phyloP scores from a whole-genome alignment of 2,888 invertebrate genomes.

The Chrysolina haemoptera region DNA sequence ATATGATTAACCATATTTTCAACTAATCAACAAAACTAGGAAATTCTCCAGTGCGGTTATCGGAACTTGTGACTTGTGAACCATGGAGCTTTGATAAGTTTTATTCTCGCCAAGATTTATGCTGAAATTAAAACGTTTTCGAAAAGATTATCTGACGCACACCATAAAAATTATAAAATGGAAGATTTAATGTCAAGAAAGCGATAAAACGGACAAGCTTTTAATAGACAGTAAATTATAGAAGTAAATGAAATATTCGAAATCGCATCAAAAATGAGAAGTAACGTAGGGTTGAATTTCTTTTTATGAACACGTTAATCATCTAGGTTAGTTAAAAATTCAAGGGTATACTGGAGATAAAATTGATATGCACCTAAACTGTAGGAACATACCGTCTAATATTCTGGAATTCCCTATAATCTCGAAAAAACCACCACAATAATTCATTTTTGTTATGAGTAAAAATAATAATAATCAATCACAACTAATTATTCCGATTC shows the following conservation, averaged over 20 bases:
- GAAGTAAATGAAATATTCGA: slow-evolving; percentile 10
- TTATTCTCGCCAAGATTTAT: slow-evolving; percentile 46
- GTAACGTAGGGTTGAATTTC: not conserved
- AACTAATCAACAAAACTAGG: slow-evolving; percentile 14
- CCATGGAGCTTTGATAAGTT: slow-evolving; percentile 56
- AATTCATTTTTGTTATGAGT: too few relatives aligned
- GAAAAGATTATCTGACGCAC: not conserved
- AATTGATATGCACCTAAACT: too few relatives aligned
- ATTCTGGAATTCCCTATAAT: too few relatives aligned
- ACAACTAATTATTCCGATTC: too few relatives aligned
- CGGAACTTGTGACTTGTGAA: slow-evolving; percentile 63
- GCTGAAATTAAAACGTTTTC: slow-evolving; percentile 37
- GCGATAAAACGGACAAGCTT: slow-evolving; percentile 44
- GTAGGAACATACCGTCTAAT: too few relatives aligned
- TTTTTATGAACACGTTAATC: slow-evolving; percentile 2
- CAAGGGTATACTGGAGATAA: not conserved
- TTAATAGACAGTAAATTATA: slow-evolving; percentile 47
- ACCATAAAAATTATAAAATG: slow-evolving; percentile 39
- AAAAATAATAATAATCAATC: too few relatives aligned
- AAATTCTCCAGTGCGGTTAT: slow-evolving; percentile 39
- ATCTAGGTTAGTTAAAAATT: not conserved
- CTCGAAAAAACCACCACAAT: too few relatives aligned
- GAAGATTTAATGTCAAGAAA: slow-evolving; percentile 31
- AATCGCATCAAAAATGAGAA: not conserved
- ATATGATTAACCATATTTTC: slow-evolving; percentile 21